Evolutionary conservation across 2,888 invertebrate species (phyloP), one percentile per base, ranked within the genome.

Genomic region (Polyommatus iphigenia): DNA sequence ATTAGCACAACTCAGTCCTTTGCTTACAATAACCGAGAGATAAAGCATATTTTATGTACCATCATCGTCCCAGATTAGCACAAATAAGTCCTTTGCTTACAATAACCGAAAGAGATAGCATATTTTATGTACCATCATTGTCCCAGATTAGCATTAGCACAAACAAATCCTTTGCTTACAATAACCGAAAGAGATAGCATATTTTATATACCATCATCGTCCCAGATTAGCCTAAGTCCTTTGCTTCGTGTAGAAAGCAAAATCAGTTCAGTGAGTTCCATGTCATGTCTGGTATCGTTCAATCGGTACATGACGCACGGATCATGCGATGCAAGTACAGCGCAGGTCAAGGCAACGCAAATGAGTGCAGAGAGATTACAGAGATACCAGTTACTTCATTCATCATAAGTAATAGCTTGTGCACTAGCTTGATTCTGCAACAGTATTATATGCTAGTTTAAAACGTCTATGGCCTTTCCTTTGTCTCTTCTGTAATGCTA

Each of bases 311-410:
- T 77, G 76, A 77, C 76, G 76, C 76, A 77, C 76, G 57, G n/a
- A 57, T 54, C 76, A 67, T 62, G 18, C 62, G 80, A 81, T 82
- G 80, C 82, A 82, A 78, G 85, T 83, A 83, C 84, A 85, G 85
- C 84, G 83, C 83, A 80, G 86, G 86, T 86, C 86, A 86, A 86
- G 86, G 86, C 86, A 91, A 46, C 82, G 24, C 62, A 15, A 67
- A 67, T 67, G 29, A 67, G 67, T 67, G 67, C 67, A 67, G 67
- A 67, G 29, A 67, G 67, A 67, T 67, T 32, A 29, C 32, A 67
- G 67, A 67, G 67, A 67, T 29, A 32, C 67, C 6, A 67, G 67
- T 67, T 67, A 29, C 67, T 67, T 18, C 67, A 67, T 67, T 67
- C 67, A 67, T 67, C 67, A 67, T 7, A 18, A 67, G 67, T 67